Conservation (phyloP, 2,888 invertebrate species). For the Polylopha cassiicola region DNA sequence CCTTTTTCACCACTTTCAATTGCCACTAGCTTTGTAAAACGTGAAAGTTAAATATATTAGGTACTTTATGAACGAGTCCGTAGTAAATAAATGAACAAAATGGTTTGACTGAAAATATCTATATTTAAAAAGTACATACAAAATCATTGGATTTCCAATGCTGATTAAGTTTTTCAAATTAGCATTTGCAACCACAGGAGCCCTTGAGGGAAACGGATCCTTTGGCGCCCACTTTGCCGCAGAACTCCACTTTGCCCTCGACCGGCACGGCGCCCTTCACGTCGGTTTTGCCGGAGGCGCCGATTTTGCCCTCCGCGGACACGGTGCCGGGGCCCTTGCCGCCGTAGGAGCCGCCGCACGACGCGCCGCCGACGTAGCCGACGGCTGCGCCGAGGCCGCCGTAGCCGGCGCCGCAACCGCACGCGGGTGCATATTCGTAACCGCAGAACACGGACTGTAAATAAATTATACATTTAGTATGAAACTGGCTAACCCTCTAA, state of each 20-base stretch:
- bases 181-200: slow-evolving; percentile 6
- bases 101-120: too few species aligned
- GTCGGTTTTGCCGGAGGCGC: slow-evolving; percentile 22
- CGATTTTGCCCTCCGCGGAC: not conserved
- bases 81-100: too few species aligned
- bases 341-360: slow-evolving; percentile 9
- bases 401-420: not conserved
- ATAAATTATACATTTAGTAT: too few species aligned
- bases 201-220: slow-evolving; percentile 11
- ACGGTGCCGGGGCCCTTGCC: slow-evolving; percentile 7
- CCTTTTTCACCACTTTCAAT: too few species aligned
- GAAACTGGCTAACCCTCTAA: too few species aligned
- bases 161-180: not conserved
- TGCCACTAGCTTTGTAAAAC: too few species aligned
- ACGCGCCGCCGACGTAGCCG: slow-evolving; percentile 4
- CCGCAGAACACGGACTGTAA: not conserved
- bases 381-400: slow-evolving; percentile 5
- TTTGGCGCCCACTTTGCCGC: slow-evolving; percentile 9
- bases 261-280: slow-evolving; percentile 18
- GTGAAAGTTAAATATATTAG: too few species aligned
- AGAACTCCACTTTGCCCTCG: slow-evolving; percentile 2
- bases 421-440: too few species aligned
- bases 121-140: too few species aligned
- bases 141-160: too few species aligned
- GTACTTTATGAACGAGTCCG: too few species aligned